Base-by-base conservation (phyloP, 1,140 invertebrate species). In the Achroia grisella region DNA sequence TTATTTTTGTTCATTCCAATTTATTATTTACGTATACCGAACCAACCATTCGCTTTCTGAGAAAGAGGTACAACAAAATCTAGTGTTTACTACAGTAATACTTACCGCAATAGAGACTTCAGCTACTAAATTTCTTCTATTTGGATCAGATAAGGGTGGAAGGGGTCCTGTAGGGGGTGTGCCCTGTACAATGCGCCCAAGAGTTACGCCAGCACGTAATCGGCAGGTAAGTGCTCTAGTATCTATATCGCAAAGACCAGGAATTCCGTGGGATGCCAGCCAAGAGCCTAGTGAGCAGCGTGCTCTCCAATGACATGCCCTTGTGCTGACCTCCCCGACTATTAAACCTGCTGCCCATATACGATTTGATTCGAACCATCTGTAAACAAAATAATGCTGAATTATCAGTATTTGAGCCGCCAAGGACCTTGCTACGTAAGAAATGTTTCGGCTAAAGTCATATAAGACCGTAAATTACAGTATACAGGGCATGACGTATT, bases 291-390 rank as follows among this genome's bases (percentile, higher is more conserved):
- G 83, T 0, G 95, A 96, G 56, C 89, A 89, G 0, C 75, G 85
- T 17, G 91, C 89, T 42, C 93, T 91, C 97, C 97, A 99, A 75
- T 99, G 97, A 68, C 94, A 97, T 5, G 96, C 95, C 1, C 88
- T 87, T 10, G 93, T 91, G 67, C 95, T 96, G 6, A 95, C 79
- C 83, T 99, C 96, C 0, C 95, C 95, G 12, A 99, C 94, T 58
- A 99, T 93, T 14, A 99, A 85, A 1, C 91, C 98, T n/a, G 94
- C 89, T 11, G 94, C 92, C 93, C 98, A 98, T 40, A 99, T 97
- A 47, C 91, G 91, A 13, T 88, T 67, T 0, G 97, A 99, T 81
- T 99, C 98, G 75, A 99, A 98, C 89, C 91, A 95, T 60, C 93
- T 94, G 17, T 6, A 23, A 23, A 23, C 6, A 68, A 0, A 31